phyloP scores from a whole-genome alignment of 2,888 invertebrate genomes.

The Parnassius smintheus region DNA sequence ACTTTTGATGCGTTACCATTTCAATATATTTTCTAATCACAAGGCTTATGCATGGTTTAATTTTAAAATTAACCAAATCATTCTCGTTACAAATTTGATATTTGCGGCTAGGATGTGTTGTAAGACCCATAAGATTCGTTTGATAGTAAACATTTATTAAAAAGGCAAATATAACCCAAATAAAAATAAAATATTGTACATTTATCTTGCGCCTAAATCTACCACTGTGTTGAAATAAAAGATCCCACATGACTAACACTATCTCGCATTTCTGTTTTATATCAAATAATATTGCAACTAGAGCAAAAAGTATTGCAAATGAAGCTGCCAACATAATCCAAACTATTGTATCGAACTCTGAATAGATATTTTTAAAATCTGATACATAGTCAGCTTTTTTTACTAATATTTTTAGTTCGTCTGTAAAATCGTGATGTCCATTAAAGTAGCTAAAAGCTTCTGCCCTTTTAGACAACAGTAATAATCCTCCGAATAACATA shows the following conservation, averaged over 20 bases:
- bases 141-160: constrained; percentile 48
- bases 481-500: constrained; percentile 37
- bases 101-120: constrained; percentile 40
- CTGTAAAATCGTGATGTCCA: constrained; percentile 42
- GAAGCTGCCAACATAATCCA: constrained; percentile 43
- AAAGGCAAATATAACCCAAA: constrained; percentile 53
- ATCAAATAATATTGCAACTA: constrained; percentile 34
- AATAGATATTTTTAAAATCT: constrained; percentile 44
- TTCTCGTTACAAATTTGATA: constrained; percentile 46
- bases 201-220: constrained; percentile 32
- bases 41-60: constrained; percentile 51
- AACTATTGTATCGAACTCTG: constrained; percentile 42
- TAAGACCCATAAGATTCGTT: constrained; percentile 46
- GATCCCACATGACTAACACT: constrained; percentile 42
- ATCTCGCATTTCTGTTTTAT: constrained; percentile 39
- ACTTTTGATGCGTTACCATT: constrained; percentile 29
- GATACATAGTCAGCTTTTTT: constrained; percentile 39
- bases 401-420: constrained; percentile 47
- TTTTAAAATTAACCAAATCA: constrained; percentile 36
- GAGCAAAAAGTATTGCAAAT: constrained; percentile 37
- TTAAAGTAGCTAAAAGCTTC: constrained; percentile 42
- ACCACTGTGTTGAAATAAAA: constrained; percentile 41
- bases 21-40: constrained; percentile 34
- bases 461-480: constrained; percentile 37
- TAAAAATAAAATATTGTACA: constrained; percentile 38